phyloP scores from a whole-genome alignment of 1,140 invertebrate species.

The Melanaphis sacchari region DNA sequence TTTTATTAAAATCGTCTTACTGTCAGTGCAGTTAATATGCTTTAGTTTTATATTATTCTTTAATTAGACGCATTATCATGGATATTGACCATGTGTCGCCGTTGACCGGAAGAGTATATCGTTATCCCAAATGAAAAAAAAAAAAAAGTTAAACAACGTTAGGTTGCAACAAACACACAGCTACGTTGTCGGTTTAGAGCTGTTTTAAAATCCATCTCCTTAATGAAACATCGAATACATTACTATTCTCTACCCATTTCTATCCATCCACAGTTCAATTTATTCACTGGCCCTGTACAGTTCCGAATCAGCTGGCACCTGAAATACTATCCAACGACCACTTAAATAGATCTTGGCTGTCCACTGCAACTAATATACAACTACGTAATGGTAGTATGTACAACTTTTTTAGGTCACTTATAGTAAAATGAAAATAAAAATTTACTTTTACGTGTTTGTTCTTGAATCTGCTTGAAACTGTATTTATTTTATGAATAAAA shows the following conservation, averaged over 20 bases:
- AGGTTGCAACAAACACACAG: background rate
- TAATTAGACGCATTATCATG: conserved; percentile 18
- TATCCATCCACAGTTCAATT: background rate
- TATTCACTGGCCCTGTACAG: background rate
- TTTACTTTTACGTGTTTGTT: background rate
- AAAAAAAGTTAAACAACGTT: conserved; percentile 42
- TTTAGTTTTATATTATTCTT: background rate
- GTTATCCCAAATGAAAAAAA: conserved; percentile 55
- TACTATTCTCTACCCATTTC: background rate
- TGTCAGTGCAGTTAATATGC: no score
- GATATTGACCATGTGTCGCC: background rate
- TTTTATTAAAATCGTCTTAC: background rate
- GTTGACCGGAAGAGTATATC: conserved; percentile 32
- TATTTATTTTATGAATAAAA: background rate
- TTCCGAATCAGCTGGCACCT: background rate
- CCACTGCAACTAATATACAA: conserved; percentile 7
- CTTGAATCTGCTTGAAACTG: background rate
- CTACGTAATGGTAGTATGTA: background rate
- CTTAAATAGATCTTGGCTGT: conserved; percentile 7
- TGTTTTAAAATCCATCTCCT: conserved; percentile 57
- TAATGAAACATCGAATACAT: conserved; percentile 49
- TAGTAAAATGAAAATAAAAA: background rate
- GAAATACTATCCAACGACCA: background rate
- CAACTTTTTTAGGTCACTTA: background rate
- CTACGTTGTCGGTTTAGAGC: background rate